phyloP scores from a whole-genome alignment of 2,888 invertebrate genomes.

The Onchidella celtica region DNA sequence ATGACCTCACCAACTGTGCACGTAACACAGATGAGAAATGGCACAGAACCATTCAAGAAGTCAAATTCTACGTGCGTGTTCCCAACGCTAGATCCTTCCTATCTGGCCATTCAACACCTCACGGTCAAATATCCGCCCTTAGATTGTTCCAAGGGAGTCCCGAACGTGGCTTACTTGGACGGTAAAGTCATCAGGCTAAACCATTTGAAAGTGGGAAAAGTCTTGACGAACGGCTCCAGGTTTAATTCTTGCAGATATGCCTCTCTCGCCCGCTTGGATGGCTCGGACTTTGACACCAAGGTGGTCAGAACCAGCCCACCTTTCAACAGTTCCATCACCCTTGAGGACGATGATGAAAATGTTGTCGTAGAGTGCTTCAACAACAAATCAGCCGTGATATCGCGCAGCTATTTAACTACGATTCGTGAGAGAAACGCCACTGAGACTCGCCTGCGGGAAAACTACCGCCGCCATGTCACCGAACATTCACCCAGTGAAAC shows the following conservation, averaged over 20 bases:
- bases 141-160: background rate
- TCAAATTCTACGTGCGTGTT: conserved; percentile 9
- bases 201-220: background rate
- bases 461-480: background rate
- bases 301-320: background rate
- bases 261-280: background rate
- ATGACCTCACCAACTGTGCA: too few species aligned
- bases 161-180: conserved; percentile 15
- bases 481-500: background rate
- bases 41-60: too few species aligned
- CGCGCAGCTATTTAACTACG: conserved; percentile 21
- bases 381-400: background rate
- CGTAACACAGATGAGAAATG: too few species aligned
- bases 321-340: conserved; percentile 5
- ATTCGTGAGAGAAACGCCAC: background rate
- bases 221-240: background rate
- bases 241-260: conserved; percentile 27
- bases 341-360: conserved; percentile 7
- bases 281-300: conserved; percentile 12
- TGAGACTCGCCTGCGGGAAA: background rate
- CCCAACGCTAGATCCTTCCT: conserved; percentile 30
- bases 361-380: conserved; percentile 27
- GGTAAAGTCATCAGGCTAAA: background rate
- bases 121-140: background rate
- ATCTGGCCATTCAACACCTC: background rate